Evolutionary conservation across 2,888 invertebrate genomes (phyloP), one percentile per base, ranked within the genome.

Genomic region (Tortrix viridana): DNA sequence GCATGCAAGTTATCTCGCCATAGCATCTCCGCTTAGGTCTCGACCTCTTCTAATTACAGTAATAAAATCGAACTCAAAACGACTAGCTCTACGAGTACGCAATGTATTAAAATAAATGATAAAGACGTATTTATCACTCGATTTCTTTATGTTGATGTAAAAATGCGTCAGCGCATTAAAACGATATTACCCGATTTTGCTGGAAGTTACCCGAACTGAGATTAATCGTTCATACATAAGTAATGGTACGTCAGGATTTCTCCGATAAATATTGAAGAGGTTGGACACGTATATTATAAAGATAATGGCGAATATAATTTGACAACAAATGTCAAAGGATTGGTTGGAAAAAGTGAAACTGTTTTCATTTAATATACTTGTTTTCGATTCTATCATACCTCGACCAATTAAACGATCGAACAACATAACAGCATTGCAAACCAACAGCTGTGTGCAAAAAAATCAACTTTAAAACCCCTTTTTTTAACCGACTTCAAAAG

Each of bases 261-360:
- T 60, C 47, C 41, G 3, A 60, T 60, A 48, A 54, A 60, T 60
- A 60, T 54, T 60, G 5, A 60, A 60, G 26, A 26, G 3, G n/a
- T 14, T 37, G 19, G 26, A 12, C 20, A 12, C 20, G 41, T 41
- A n/a, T n/a, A 47, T 47, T 23, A 14, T 3, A 12, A 22, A 37
- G 50, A 53, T 52, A 38, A 32, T 18, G 32, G 18, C 9, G 16
- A 26, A 14, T 18, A 48, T 57, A 57, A 57, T 48, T 57, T 22
- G 47, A 9, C 46, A 46, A 22, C 14, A 47, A 60, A 60, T 60
- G 60, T 53, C 53, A 46, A 54, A 44, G 18, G n/a, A 37, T 7
- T 52, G 20, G 19, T 16, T 18, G 56, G 38, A 38, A 57, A 57
- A 48, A 32, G 56, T 57, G 22, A 57, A 57, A 48, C 22, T 16